These are phyloP conservation scores for Telmatochromis brichardi DNA, from an alignment of 2,113 vertebrate genomes.

Conservation along the genomic window DNA sequence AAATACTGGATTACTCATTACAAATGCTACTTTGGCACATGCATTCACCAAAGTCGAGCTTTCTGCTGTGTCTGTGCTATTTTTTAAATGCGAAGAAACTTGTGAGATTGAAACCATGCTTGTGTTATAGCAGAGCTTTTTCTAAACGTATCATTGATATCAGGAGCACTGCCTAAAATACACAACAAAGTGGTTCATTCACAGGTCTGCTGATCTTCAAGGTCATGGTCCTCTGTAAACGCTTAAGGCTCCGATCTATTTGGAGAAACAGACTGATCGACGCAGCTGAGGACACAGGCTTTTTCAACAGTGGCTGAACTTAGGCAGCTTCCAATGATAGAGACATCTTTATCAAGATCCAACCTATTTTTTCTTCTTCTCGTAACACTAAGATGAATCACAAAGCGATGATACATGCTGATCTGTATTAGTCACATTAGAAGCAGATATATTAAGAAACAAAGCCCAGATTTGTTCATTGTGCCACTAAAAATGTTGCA, in stretches of 20 bases:
- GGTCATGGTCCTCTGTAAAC: not conserved
- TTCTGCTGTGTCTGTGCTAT: not conserved
- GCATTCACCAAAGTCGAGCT: not conserved
- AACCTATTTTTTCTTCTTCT: not conserved
- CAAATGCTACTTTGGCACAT: constrained; percentile 5
- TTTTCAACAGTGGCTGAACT: not conserved
- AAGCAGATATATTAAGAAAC: not conserved
- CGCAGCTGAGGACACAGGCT: not conserved
- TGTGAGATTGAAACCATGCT: not conserved
- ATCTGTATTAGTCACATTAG: not conserved
- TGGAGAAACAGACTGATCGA: not conserved
- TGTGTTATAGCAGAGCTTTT: not conserved
- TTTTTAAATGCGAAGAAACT: not conserved
- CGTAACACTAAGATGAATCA: not conserved
- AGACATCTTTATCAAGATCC: not conserved
- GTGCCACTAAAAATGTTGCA: not conserved
- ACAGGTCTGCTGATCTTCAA: constrained; percentile 36
- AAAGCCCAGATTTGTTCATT: not conserved
- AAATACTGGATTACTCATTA: not conserved
- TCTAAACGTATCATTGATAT: not conserved
- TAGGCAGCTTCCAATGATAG: not conserved
- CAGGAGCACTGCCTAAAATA: not conserved
- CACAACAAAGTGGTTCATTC: constrained; percentile 6
- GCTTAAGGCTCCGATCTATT: constrained; percentile 27
- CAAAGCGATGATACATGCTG: not conserved